A percentile compares a stretch with the other conserved stretches of the same genome.
Conservation (phyloP, 1,140 invertebrate species). For the Halictus rubicundus region DNA sequence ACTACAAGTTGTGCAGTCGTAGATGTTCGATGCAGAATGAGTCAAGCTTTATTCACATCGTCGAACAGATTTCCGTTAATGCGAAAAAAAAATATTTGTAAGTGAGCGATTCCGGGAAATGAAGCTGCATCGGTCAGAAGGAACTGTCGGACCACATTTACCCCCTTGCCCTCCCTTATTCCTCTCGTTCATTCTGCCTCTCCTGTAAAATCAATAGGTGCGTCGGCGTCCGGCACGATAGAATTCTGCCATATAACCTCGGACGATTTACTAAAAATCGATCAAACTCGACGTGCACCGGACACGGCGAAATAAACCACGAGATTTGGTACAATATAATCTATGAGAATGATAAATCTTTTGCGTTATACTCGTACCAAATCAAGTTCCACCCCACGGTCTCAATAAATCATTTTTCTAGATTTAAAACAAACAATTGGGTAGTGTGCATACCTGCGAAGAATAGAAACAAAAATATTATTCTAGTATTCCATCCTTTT, state of each 20-base stretch:
- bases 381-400: no score
- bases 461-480: no score
- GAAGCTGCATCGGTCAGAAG: slow-evolving; percentile 63
- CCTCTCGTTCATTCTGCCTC: slow-evolving; percentile 65
- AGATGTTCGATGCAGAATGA: no score
- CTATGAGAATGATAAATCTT: not conserved
- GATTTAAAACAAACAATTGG: no score
- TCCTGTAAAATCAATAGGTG: slow-evolving; percentile 76
- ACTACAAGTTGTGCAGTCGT: not conserved
- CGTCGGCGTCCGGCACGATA: slow-evolving; percentile 61
- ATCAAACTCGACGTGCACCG: slow-evolving; percentile 22
- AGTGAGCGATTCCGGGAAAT: slow-evolving; percentile 31
- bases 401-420: no score
- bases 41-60: no score
- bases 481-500: no score
- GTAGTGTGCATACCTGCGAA: no score
- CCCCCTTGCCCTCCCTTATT: slow-evolving; percentile 64
- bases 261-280: slow-evolving; percentile 50
- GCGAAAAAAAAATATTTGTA: slow-evolving; percentile 4
- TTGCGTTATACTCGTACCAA: no score
- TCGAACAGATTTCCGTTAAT: not conserved
- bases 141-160: slow-evolving; percentile 65
- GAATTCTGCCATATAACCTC: slow-evolving; percentile 55
- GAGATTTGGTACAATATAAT: not conserved
- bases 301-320: slow-evolving; percentile 27